Percentiles rank a stretch among this genome's conserved stretches.
phyloP scores from a whole-genome alignment of 2,888 invertebrate species.

The Mechanitis mazaeus region DNA sequence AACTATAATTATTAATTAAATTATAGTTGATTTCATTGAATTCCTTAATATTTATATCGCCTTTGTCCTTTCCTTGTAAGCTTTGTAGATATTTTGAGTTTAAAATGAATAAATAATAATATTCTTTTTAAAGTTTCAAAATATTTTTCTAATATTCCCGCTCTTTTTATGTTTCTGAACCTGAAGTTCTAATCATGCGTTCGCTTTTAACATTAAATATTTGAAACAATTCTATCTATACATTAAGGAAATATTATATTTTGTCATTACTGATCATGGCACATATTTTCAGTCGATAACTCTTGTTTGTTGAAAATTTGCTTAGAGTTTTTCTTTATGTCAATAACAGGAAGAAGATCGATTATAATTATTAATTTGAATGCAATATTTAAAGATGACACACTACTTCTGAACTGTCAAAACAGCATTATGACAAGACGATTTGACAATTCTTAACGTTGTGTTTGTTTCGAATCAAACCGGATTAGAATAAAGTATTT shows the following conservation, averaged over 20 bases:
- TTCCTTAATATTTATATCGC: too few species aligned
- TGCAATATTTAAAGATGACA: constrained; percentile 17
- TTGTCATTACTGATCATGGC: too few species aligned
- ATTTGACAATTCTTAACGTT: constrained; percentile 24
- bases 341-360: too few species aligned
- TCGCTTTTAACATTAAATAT: not conserved
- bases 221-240: too few species aligned
- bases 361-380: constrained; percentile 10
- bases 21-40: too few species aligned
- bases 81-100: too few species aligned
- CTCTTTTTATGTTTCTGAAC: constrained; percentile 8
- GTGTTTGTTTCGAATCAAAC: constrained; percentile 41
- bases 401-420: constrained; percentile 33
- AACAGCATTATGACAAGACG: constrained; percentile 16
- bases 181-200: constrained; percentile 9
- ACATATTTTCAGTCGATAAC: too few species aligned
- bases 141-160: constrained; percentile 11
- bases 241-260: too few species aligned
- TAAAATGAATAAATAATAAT: too few species aligned
- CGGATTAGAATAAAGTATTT: constrained; percentile 26
- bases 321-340: too few species aligned
- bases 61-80: too few species aligned
- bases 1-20: too few species aligned
- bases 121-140: not conserved
- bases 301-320: not conserved